Conservation (phyloP, 2,888 invertebrate species). For the Dascillus cervinus region DNA sequence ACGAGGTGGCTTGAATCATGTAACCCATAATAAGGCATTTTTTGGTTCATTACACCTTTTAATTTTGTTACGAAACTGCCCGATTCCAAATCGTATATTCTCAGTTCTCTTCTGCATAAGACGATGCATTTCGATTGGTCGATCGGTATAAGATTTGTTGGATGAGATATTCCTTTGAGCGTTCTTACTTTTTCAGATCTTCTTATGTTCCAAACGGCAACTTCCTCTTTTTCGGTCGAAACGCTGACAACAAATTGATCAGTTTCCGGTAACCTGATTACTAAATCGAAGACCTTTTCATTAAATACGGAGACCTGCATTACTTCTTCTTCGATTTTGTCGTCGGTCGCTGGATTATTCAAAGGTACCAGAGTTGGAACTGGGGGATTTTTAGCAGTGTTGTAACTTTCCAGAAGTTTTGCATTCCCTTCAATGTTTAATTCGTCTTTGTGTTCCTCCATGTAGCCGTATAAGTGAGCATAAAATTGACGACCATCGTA, state of each 20-base stretch:
- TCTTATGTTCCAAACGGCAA: slow-evolving; percentile 74
- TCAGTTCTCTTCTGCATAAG: slow-evolving; percentile 71
- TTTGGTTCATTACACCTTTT: slow-evolving; percentile 86
- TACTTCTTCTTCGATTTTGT: slow-evolving; percentile 7
- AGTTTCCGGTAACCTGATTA: slow-evolving; percentile 56
- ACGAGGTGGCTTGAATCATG: slow-evolving; percentile 75
- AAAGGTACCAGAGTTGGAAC: slow-evolving; percentile 54
- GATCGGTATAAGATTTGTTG: slow-evolving; percentile 69
- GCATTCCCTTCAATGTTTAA: slow-evolving; percentile 22
- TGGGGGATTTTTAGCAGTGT: slow-evolving; percentile 47
- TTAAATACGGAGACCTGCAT: slow-evolving; percentile 13
- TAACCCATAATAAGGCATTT: slow-evolving; percentile 83
- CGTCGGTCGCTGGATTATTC: slow-evolving; percentile 34
- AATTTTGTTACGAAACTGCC: slow-evolving; percentile 65
- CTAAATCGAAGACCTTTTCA: slow-evolving; percentile 50
- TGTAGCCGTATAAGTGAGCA: slow-evolving; percentile 55
- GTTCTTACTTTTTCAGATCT: slow-evolving; percentile 57
- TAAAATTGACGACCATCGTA: slow-evolving; percentile 80
- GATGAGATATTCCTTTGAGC: slow-evolving; percentile 66
- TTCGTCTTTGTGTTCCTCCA: slow-evolving; percentile 36
- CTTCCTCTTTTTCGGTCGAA: slow-evolving; percentile 65
- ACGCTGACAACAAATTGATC: slow-evolving; percentile 69
- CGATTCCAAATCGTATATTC: slow-evolving; percentile 71
- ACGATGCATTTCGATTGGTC: slow-evolving; percentile 71
- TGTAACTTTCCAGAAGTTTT: slow-evolving; percentile 41